Evolutionary conservation across 2,113 vertebrate genomes (phyloP), one percentile per base, ranked within the genome.

Genomic region (Sceloporus undulatus): DNA sequence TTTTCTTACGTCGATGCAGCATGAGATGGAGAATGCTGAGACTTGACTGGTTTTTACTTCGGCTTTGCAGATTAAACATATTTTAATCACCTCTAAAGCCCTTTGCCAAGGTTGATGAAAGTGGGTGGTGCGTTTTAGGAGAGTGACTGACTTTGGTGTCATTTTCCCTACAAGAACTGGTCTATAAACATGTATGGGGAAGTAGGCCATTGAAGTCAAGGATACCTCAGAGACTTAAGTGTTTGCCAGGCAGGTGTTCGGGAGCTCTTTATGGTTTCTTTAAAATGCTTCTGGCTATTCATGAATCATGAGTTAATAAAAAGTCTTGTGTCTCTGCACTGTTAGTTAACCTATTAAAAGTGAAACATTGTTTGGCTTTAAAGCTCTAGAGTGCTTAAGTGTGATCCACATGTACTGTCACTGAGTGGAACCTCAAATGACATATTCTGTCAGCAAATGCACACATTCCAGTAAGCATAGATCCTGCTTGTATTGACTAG

Each of bases 361-460:
- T 88, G 82, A 88, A 77, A 84, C 81, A 88, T 77, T 29, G 48
- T 78, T 40, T 88, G 81, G n/a, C 87, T 88, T 88, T 88, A 77
- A 84, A 88, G 87, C 81, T 79, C 48, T 56, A 40, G 85, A 56
- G 66, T 70, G 66, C n/a, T 84, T 84, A 82, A 88, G 42, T 77
- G 62, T 88, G 74, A 88, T 56, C 59, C 74, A n/a, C 62, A 29
- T 56, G 74, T 70, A 68, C 70, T 40, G 34, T 27, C 74, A 38
- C 54, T 84, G 81, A 88, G 62, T 84, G 81, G 73, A 77, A 88
- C 74, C 79, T 70, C 56, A 27, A 88, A 42, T 42, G 87, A 83
- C 80, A 66, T 13, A 78, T 78, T 83, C 81, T 88, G 87, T 84
- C 87, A 88, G 70, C 87, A 84, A 88, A 84, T 84, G 80, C 40